Evolutionary conservation across 2,888 invertebrate species (phyloP).

Genomic region (Anoplius nigerrimus): DNA sequence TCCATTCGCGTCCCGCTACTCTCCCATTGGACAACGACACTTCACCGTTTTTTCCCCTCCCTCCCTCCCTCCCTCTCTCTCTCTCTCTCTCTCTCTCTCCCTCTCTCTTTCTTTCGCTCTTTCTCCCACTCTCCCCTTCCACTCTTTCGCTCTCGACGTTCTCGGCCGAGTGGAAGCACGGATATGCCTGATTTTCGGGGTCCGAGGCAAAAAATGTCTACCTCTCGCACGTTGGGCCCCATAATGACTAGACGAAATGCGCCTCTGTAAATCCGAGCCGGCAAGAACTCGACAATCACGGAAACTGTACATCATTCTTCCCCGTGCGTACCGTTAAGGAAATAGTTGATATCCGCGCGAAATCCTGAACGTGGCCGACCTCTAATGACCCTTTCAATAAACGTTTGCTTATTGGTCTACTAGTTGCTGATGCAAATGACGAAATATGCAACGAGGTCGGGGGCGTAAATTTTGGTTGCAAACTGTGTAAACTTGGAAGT

Average conservation of each 20-base stretch:
- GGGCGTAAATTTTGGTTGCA: too few relatives aligned
- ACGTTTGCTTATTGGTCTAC: too few relatives aligned
- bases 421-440: too few relatives aligned
- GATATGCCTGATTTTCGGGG: slow-evolving; percentile 8
- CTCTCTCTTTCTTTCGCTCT: neutral
- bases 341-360: too few relatives aligned
- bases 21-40: neutral
- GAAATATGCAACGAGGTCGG: too few relatives aligned
- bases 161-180: slow-evolving; percentile 1
- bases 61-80: neutral
- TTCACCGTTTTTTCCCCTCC: neutral
- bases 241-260: slow-evolving; percentile 5
- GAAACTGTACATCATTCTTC: slow-evolving; percentile 43
- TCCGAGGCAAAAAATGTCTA: slow-evolving; percentile 2
- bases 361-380: too few relatives aligned
- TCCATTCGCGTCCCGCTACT: neutral
- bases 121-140: neutral
- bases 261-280: neutral
- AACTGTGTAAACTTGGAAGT: too few relatives aligned
- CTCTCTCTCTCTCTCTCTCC: neutral
- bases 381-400: too few relatives aligned
- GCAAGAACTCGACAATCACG: slow-evolving; percentile 19
- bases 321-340: slow-evolving; percentile 18
- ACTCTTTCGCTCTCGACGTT: neutral
- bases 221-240: neutral